Base-by-base conservation (phyloP, 2,113 vertebrate genomes). In the Dipodomys ordii region DNA sequence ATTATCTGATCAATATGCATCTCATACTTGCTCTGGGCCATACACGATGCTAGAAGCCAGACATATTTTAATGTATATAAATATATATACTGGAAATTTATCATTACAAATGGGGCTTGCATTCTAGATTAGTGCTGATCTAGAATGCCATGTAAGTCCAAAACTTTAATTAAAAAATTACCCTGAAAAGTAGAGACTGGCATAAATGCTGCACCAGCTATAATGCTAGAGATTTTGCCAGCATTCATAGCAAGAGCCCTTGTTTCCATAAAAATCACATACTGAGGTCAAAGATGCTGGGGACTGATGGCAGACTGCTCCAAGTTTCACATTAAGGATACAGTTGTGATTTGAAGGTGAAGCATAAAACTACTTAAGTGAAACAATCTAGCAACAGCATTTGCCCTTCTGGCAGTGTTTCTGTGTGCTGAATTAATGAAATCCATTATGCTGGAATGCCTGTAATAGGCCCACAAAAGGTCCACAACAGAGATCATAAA, bases 321-420 rank as follows among this genome's bases (percentile, higher is more conserved):
- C 13, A 27, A 22, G 83, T 81, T 68, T 94, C 96, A 77, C 64
- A 25, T 78, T 49, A 91, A 83, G 96, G 96, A 83, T 69, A 77
- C 18, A 57, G 53, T 57, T 88, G 60, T 84, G 49, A 53, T 78
- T 96, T 92, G 44, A 82, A 90, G 91, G 78, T 46, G 81, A 83
- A 92, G 46, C 77, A 65, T 15, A 39, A 76, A 95, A 89, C 62
- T 79, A 95, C 44, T 6, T 0, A 22, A 83, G 53, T 11, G 71
- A 88, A 96, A 90, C 65, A 90, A 65, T 89, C 85, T 32, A 91
- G 84, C 88, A 94, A 87, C 39, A 87, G 72, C 22, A 65, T n/a
- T 18, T 90, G 92, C 76, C 76, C 49, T 89, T 90, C 74, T 74
- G 76, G 71, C 44, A 74, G 73, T 76, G 39, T 46, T 87, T 67